Percentiles rank a stretch among this genome's conserved stretches.
phyloP scores from a whole-genome alignment of 2,888 invertebrate genomes.

The Clostera curtula region DNA sequence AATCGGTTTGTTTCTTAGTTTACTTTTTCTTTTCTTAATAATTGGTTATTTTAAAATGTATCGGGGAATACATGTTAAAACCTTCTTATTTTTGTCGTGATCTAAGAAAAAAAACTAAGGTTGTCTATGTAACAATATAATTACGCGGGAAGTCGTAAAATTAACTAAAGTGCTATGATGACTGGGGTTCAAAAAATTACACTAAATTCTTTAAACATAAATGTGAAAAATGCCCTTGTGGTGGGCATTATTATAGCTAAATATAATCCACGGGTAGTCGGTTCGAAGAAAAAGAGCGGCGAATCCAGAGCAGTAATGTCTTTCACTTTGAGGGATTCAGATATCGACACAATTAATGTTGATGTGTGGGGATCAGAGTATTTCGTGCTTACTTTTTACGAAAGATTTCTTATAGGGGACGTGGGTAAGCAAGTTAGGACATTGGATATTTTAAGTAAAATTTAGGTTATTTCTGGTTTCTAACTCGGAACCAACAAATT shows the following conservation, averaged over 20 bases:
- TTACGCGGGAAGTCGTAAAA: no score
- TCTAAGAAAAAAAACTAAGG: no score
- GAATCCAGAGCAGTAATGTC: conserved; percentile 81
- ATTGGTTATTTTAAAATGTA: no score
- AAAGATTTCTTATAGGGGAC: conserved; percentile 80
- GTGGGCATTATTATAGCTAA: conserved; percentile 79
- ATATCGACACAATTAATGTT: conserved; percentile 81
- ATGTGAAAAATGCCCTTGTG: conserved; percentile 59
- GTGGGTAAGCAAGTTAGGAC: conserved; percentile 67
- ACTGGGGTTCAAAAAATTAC: conserved; percentile 58
- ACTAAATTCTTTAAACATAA: conserved; percentile 56
- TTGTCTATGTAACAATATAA: no score
- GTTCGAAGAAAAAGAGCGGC: conserved; percentile 64
- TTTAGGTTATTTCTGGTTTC: no score
- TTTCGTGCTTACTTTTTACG: conserved; percentile 76
- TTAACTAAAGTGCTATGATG: conserved; percentile 30
- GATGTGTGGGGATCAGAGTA: conserved; percentile 84
- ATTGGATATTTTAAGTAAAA: no score
- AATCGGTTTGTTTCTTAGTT: no score
- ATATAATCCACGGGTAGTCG: conserved; percentile 71
- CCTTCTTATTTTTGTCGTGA: no score
- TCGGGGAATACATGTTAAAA: no score
- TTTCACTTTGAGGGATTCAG: conserved; percentile 84
- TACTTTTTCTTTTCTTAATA: no score
- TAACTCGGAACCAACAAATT: no score